Percentiles rank a stretch among this genome's conserved stretches.
These are phyloP conservation scores for Drosophila prostipennis DNA, from an alignment of 2,888 invertebrate genomes.

Conservation along the genomic window DNA sequence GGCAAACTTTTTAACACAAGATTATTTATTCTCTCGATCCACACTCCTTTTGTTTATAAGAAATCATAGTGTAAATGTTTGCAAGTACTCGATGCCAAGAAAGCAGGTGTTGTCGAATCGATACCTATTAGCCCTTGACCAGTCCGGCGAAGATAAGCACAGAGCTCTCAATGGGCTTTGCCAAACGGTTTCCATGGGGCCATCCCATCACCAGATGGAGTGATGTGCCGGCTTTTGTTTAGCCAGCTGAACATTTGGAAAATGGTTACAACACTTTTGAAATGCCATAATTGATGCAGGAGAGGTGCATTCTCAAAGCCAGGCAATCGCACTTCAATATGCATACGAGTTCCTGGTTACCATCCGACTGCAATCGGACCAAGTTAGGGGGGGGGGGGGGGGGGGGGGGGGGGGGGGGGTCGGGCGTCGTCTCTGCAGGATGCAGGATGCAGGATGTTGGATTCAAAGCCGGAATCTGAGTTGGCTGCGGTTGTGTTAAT, in stretches of 20 bases:
- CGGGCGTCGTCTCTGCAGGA: background rate
- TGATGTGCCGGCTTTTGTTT: constrained; percentile 13
- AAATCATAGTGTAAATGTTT: background rate
- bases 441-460: background rate
- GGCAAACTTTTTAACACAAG: too few relatives aligned
- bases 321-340: constrained; percentile 20
- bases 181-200: constrained; percentile 13
- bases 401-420: too few relatives aligned
- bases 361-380: background rate
- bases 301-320: constrained; percentile 8
- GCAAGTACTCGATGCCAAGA: background rate
- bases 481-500: constrained; percentile 41
- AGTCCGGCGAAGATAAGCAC: background rate
- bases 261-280: constrained; percentile 13
- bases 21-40: too few relatives aligned
- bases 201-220: constrained; percentile 5
- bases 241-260: constrained; percentile 12
- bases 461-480: constrained; percentile 6
- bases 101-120: background rate
- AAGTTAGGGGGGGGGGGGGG: too few relatives aligned
- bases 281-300: constrained; percentile 25
- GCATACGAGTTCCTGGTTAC: background rate
- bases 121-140: constrained; percentile 3
- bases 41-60: too few relatives aligned
- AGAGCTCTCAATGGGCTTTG: background rate